These are phyloP conservation scores for Cygnus buccinator DNA, from an alignment of 2,113 vertebrate species.

Conservation along the genomic window DNA sequence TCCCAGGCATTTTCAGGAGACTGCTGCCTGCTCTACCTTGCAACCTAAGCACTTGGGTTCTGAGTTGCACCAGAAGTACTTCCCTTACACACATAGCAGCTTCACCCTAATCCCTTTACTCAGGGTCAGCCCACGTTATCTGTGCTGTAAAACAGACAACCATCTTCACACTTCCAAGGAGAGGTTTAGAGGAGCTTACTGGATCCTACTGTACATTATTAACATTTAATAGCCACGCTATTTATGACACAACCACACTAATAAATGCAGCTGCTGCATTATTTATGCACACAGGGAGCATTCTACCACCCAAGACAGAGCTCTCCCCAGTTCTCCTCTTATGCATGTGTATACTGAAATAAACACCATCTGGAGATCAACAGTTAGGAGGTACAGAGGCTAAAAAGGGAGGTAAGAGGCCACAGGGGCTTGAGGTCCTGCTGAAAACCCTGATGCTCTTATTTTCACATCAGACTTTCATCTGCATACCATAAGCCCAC, in stretches of 20 bases:
- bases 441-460: background rate
- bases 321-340: background rate
- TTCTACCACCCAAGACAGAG: background rate
- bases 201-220: background rate
- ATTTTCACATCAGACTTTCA: background rate
- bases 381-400: background rate
- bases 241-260: background rate
- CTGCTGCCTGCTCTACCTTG: background rate
- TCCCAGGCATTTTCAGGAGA: background rate
- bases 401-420: background rate
- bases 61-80: background rate
- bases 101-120: background rate
- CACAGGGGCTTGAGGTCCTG: background rate
- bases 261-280: background rate
- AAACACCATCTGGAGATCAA: constrained; percentile 13
- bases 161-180: background rate
- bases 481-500: background rate
- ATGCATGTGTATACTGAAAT: background rate
- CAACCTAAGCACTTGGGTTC: background rate
- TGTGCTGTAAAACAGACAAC: background rate
- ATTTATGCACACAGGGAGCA: background rate
- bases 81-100: background rate
- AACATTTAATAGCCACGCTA: background rate
- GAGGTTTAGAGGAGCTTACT: background rate
- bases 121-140: background rate